Percentiles rank a stretch among this genome's conserved stretches.
Conservation (phyloP, 2,797 vertebrate genomes). For the Varecia variegata region DNA sequence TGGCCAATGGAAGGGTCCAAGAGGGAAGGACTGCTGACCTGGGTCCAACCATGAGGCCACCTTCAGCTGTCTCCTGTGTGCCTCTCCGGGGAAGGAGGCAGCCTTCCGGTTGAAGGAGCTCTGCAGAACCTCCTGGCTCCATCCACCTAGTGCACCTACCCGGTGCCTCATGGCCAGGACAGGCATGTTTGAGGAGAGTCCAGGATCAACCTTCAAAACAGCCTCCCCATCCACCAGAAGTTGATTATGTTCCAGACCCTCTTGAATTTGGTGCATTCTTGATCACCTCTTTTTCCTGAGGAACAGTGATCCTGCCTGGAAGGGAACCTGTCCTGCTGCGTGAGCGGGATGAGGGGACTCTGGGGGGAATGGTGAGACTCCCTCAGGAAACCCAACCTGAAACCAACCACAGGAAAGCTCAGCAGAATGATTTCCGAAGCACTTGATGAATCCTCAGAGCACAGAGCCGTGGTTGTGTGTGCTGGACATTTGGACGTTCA, state of each 20-base stretch:
- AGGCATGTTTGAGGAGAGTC: neutral
- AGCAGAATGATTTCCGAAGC: neutral
- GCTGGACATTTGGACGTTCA: neutral
- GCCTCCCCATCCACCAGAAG: neutral
- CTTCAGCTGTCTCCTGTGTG: neutral
- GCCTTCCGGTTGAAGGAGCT: neutral
- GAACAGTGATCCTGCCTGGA: neutral
- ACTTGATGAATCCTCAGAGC: neutral
- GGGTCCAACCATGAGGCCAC: fast-evolving
- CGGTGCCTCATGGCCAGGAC: neutral
- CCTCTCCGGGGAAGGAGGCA: neutral
- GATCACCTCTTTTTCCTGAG: neutral
- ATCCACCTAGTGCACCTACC: neutral
- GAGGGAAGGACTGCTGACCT: neutral
- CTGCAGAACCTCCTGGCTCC: neutral
- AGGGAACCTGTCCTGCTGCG: neutral
- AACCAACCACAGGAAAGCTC: neutral
- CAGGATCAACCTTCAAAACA: neutral
- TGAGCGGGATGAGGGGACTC: neutral
- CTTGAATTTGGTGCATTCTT: neutral
- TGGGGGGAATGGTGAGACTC: neutral
- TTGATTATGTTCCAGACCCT: neutral
- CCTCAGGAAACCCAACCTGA: neutral
- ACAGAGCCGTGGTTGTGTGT: neutral
- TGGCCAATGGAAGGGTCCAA: neutral